Conservation (phyloP, 2,797 vertebrate species). For the Hipposideros larvatus region DNA sequence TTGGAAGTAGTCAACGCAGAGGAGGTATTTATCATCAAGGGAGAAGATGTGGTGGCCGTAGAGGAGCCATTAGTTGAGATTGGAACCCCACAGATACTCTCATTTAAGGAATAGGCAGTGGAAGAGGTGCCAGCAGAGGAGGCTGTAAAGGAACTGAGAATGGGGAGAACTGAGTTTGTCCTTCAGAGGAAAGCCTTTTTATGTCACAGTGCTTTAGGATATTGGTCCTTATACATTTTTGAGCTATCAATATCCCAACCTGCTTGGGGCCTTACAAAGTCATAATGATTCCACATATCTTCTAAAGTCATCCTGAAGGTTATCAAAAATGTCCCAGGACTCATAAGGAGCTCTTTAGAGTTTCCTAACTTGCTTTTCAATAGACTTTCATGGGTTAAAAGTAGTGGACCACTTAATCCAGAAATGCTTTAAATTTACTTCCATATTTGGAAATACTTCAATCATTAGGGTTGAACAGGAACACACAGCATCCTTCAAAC, state of each 20-base stretch:
- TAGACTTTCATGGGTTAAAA: slow-evolving; percentile 64
- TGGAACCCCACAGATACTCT: neutral
- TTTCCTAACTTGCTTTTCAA: slow-evolving; percentile 44
- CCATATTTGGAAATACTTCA: slow-evolving; percentile 71
- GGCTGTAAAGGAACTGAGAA: neutral
- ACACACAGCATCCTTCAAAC: slow-evolving; percentile 71
- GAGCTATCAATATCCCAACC: neutral
- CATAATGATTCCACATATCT: neutral
- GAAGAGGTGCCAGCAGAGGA: neutral
- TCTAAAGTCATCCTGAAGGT: slow-evolving; percentile 19
- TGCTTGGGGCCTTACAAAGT: neutral
- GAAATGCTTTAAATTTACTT: slow-evolving; percentile 51
- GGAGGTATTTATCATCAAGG: neutral
- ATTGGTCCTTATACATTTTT: neutral
- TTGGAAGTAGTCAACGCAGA: neutral
- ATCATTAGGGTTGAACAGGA: slow-evolving; percentile 54
- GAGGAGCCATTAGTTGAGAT: neutral
- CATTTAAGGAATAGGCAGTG: neutral
- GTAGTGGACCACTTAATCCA: slow-evolving; percentile 28
- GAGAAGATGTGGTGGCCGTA: neutral
- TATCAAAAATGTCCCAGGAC: neutral
- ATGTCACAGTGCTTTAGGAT: neutral
- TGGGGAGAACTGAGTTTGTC: neutral
- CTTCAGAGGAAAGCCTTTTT: neutral
- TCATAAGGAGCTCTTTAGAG: neutral